Base-by-base conservation (phyloP, 2,113 vertebrate genomes). In the Pluvianellus socialis region DNA sequence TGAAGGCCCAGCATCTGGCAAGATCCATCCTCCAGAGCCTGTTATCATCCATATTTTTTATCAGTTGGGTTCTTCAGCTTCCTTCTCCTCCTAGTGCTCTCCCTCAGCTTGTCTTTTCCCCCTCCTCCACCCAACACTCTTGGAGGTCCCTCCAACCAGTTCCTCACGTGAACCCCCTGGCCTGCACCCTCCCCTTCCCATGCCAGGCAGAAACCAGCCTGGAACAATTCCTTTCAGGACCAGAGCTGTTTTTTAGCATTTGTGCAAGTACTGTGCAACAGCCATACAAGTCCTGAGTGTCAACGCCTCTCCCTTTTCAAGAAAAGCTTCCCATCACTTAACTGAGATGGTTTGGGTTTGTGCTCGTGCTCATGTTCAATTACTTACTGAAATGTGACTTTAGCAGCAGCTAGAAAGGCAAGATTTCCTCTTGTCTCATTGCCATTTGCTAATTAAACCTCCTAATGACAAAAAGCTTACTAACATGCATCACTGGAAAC, bases 141-240 rank as follows among this genome's bases (percentile, higher is more conserved):
- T 44, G 11, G 45, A 62, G 71, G 14, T 52, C 30, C 26, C 20
- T 59, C n/a, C 23, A 81, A 40, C 4, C 12, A 6, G 18, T 10
- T 74, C 47, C 56, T 67, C 44, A 6, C 0, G 0, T 4, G 14
- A 88, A 20, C 40, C 63, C 7, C 27, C 11, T 50, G 42, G 47
- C 33, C 66, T 55, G 61, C 15, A 65, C 6, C 27, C 23, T 91
- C 16, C 7, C 15, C 33, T 45, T 35, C 19, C 30, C 23, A 56
- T 0, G 0, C 11, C 0, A 0, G 28, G 53, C n/a, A 72, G 44
- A 30, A 68, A 61, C 22, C 49, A 56, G 14, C 49, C 35, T 63
- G 45, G 8, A 61, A 53, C 5, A 73, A 23, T 18, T 83, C 49
- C 44, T 17, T 66, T n/a, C 35, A 77, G 63, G 7, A 81, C 22